Percentiles rank a stretch among this genome's conserved stretches.
Evolutionary conservation across 2,113 vertebrate species (phyloP).

Genomic region (Brachirus orientalis): DNA sequence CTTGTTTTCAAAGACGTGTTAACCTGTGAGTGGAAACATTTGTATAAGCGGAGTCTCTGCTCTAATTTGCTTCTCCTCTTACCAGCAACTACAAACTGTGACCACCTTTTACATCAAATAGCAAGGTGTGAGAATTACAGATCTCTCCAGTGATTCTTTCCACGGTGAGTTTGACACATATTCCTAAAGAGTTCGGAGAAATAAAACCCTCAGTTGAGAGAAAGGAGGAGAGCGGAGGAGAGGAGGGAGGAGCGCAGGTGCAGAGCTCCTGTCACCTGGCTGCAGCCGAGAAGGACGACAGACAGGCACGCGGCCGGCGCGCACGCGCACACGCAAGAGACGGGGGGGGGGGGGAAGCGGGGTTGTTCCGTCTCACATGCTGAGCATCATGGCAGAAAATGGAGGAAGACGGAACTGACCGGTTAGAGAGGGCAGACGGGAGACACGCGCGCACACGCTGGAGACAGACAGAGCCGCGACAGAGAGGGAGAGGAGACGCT

Average conservation of each 20-base stretch:
- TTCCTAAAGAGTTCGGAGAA: constrained; percentile 16
- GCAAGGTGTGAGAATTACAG: background rate
- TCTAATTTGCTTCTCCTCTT: background rate
- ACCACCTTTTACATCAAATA: background rate
- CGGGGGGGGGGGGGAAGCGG: constrained; percentile 41
- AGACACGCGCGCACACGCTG: constrained; percentile 75
- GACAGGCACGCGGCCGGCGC: too few relatives aligned
- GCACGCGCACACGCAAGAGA: too few relatives aligned
- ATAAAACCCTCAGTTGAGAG: background rate
- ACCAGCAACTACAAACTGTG: background rate
- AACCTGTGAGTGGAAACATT: too few relatives aligned
- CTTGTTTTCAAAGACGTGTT: too few relatives aligned
- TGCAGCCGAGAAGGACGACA: too few relatives aligned
- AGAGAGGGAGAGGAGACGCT: constrained; percentile 27
- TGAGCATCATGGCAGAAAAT: constrained; percentile 83
- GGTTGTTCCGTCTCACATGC: constrained; percentile 54
- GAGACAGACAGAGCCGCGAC: constrained; percentile 24
- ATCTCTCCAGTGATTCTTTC: background rate
- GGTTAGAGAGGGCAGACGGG: constrained; percentile 84
- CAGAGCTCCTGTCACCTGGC: too few relatives aligned
- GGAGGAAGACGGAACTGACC: constrained; percentile 87
- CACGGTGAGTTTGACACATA: background rate
- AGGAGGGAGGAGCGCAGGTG: too few relatives aligned
- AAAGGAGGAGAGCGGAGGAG: too few relatives aligned
- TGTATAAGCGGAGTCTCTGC: too few relatives aligned